A percentile compares a stretch with the other conserved stretches of the same genome.
Conservation (phyloP, 2,888 invertebrate genomes). For the Hymenopus coronatus region DNA sequence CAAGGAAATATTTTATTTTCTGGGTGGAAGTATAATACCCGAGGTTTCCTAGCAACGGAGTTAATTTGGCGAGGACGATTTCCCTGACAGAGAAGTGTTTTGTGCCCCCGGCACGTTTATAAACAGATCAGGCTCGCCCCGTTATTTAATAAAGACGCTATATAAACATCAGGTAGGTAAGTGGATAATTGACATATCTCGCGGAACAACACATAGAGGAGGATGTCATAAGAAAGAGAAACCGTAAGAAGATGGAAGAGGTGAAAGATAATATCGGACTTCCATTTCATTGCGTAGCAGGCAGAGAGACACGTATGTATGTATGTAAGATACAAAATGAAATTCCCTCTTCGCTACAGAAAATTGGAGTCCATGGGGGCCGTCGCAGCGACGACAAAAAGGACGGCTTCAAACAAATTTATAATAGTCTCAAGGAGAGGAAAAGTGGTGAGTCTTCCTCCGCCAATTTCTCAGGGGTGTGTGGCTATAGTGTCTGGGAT, state of each 20-base stretch:
- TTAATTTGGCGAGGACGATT: too few species aligned
- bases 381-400: conserved; percentile 30
- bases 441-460: background rate
- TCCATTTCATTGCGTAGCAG: conserved; percentile 29
- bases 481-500: background rate
- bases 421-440: conserved; percentile 29
- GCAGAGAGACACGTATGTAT: conserved; percentile 2
- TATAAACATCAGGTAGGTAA: background rate
- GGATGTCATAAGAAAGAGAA: conserved; percentile 24
- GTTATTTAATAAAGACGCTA: background rate
- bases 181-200: conserved; percentile 4
- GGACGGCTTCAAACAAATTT: conserved; percentile 34
- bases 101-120: too few species aligned
- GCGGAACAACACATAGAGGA: background rate
- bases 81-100: too few species aligned
- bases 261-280: conserved; percentile 33
- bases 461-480: background rate
- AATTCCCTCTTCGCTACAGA: conserved; percentile 32
- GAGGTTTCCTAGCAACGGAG: too few species aligned
- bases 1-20: too few species aligned
- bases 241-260: conserved; percentile 29
- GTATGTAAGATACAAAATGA: conserved; percentile 31
- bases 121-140: too few species aligned
- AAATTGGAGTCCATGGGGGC: conserved; percentile 34
- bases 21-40: too few species aligned